Evolutionary conservation across 2,113 vertebrate species (phyloP).

Genomic region (Rhinoderma darwinii): DNA sequence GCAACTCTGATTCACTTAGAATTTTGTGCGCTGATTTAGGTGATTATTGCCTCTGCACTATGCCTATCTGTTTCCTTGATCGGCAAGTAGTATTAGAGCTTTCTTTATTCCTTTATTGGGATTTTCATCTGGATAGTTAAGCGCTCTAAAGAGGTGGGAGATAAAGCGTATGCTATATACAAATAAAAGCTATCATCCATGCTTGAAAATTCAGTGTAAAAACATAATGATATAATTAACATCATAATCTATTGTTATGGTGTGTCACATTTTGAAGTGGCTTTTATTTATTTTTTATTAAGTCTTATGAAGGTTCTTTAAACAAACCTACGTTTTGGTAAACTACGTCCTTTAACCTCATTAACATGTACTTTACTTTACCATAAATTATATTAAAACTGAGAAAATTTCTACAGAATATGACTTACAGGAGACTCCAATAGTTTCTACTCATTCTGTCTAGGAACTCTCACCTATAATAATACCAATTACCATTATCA

Average conservation of each 20-base stretch:
- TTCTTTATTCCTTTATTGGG: neutral
- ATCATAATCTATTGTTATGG: neutral
- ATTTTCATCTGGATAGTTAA: neutral
- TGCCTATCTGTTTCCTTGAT: neutral
- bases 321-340: too few relatives aligned
- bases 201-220: neutral
- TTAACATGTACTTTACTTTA: too few relatives aligned
- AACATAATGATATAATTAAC: neutral
- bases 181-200: neutral
- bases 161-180: neutral
- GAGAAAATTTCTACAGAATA: too few relatives aligned
- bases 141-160: neutral
- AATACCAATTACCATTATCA: too few relatives aligned
- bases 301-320: too few relatives aligned
- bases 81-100: neutral
- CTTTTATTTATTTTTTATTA: neutral
- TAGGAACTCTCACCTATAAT: too few relatives aligned
- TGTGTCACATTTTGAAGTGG: too few relatives aligned
- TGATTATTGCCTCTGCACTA: too few relatives aligned
- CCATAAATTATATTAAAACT: too few relatives aligned
- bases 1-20: neutral
- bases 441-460: too few relatives aligned
- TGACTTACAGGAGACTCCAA: too few relatives aligned
- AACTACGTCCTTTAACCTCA: too few relatives aligned
- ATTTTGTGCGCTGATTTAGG: neutral